Base-by-base conservation (phyloP, 2,113 vertebrate species). In the Cyanoderma ruficeps region DNA sequence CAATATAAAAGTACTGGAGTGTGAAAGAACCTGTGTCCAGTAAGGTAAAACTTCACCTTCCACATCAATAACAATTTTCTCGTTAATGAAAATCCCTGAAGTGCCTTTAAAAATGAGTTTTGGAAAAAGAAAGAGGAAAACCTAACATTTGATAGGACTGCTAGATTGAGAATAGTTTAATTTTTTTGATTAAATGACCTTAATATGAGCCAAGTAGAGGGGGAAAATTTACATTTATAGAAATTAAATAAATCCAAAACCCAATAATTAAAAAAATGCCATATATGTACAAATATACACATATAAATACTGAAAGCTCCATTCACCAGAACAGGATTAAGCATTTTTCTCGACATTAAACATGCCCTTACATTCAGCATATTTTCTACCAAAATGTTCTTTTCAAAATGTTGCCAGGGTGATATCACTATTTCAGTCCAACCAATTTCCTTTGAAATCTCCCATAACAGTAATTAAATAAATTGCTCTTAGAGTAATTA, bases 371-470 rank as follows among this genome's bases (percentile, higher is more conserved):
- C 5, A 37, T 55, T 74, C 83, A 86, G 42, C 22, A 19, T 42
- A 63, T 92, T 96, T 94, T 81, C 70, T 78, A 89, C 52, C 39
- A 83, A 83, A 96, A 89, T 39, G 20, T 68, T 92, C 37, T 68
- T 89, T 71, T 64, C 30, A 64, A 71, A 87, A 87, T 87, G 77
- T 84, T 96, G 56, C 49, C 7, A 8, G 49, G 65, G 49, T 94
- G 56, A 79, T 89, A 75, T 59, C 56, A 61, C 75, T 91, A 82
- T 77, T 91, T 94, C 80, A 91, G 81, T 90, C 24, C 80, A 94
- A 91, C 49, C 60, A 71, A 84, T 87, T 94, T 87, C 64, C 86
- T 87, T 81, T 95, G 80, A 97, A 94, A 77, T 92, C 77, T 94
- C 65, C 74, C 77, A 53, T 83, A 92, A 75, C 41, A 33, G 44